Conservation (phyloP, 2,888 invertebrate genomes). For the Labia minor region DNA sequence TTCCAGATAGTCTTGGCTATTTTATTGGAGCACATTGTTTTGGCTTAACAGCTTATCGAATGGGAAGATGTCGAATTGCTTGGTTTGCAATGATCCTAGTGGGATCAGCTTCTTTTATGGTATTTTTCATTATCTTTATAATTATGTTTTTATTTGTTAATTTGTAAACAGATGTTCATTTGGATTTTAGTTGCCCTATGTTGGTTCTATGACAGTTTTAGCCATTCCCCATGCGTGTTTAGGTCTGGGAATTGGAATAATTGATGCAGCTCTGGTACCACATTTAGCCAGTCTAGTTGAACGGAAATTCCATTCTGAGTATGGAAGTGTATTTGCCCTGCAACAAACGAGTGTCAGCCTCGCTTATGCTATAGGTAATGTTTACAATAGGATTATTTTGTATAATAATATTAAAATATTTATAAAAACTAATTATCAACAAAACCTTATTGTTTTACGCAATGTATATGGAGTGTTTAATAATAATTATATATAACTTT, state of each 20-base stretch:
- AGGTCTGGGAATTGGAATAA: constrained; percentile 68
- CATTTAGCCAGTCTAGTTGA: constrained; percentile 63
- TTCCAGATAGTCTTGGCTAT: constrained; percentile 76
- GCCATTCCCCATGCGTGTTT: constrained; percentile 66
- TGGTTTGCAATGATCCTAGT: constrained; percentile 51
- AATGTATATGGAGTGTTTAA: too few relatives aligned
- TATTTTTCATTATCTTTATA: constrained; percentile 30
- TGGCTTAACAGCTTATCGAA: constrained; percentile 51
- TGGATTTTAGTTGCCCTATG: constrained; percentile 50
- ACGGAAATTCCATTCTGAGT: constrained; percentile 46
- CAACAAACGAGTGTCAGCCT: constrained; percentile 72
- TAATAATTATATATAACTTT: too few relatives aligned
- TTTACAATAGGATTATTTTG: too few relatives aligned
- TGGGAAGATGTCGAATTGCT: constrained; percentile 55
- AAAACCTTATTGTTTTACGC: constrained; percentile 14
- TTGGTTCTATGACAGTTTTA: constrained; percentile 49
- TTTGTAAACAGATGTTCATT: not conserved
- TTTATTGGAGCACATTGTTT: constrained; percentile 71
- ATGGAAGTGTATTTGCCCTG: constrained; percentile 70
- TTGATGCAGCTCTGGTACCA: constrained; percentile 71
- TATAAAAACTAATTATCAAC: constrained; percentile 16
- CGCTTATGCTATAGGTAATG: constrained; percentile 62
- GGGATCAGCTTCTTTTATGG: constrained; percentile 50
- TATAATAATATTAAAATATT: not conserved
- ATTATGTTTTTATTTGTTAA: not conserved